Conservation (phyloP, 37 sponge, comb jelly and placozoan genomes). For the Cladorhizidae sp. region DNA sequence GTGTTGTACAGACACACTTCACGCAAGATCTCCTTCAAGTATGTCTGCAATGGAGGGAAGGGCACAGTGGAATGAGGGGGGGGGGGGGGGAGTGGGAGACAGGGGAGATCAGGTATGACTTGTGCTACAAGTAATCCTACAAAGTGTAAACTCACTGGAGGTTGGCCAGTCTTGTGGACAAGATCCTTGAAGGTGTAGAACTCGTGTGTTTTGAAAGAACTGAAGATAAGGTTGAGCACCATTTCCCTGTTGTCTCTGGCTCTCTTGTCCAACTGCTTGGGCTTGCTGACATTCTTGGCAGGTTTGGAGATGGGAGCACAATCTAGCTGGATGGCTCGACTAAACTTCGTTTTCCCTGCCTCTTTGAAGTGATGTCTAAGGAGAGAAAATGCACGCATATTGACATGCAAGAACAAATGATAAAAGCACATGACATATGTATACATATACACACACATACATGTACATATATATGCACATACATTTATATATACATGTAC, state of each 20-base stretch:
- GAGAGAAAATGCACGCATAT: too few relatives aligned
- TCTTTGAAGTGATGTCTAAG: slow-evolving; percentile 70
- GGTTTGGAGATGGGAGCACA: slow-evolving; percentile 53
- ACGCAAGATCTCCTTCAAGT: slow-evolving; percentile 89
- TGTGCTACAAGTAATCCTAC: background rate
- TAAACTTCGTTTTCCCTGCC: slow-evolving; percentile 69
- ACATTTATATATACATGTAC: too few relatives aligned
- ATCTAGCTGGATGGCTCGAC: slow-evolving; percentile 46
- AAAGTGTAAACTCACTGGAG: slow-evolving; percentile 60
- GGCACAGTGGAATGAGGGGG: too few relatives aligned
- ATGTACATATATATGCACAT: too few relatives aligned
- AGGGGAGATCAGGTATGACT: background rate
- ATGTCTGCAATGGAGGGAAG: slow-evolving; percentile 34
- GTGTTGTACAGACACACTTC: slow-evolving; percentile 91
- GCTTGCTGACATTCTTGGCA: slow-evolving; percentile 22
- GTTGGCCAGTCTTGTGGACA: slow-evolving; percentile 88
- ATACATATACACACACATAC: too few relatives aligned
- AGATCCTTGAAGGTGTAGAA: slow-evolving; percentile 90
- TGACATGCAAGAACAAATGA: too few relatives aligned
- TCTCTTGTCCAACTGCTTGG: slow-evolving; percentile 79
- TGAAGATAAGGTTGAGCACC: slow-evolving; percentile 87
- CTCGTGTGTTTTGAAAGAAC: slow-evolving; percentile 86
- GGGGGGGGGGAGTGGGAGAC: background rate
- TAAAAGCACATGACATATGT: too few relatives aligned
- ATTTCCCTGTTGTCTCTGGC: slow-evolving; percentile 68